These are phyloP conservation scores for Brachirus orientalis DNA, from an alignment of 2,113 vertebrate species.

Conservation along the genomic window DNA sequence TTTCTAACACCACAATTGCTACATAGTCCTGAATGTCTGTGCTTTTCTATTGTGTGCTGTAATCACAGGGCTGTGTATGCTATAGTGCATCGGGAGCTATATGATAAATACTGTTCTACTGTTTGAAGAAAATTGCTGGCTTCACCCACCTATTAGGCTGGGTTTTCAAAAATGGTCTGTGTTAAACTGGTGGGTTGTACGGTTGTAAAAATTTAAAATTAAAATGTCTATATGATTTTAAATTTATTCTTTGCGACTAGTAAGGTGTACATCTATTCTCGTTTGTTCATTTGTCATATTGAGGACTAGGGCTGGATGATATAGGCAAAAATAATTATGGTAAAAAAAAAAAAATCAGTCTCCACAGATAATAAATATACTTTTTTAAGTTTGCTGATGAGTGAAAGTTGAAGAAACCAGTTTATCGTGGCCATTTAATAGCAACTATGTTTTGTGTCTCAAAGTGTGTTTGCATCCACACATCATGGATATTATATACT, in stretches of 20 bases:
- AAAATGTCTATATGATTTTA: background rate
- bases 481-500: too few species aligned
- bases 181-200: background rate
- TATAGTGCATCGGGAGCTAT: slow-evolving; percentile 49
- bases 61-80: slow-evolving; percentile 57
- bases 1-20: slow-evolving; percentile 68
- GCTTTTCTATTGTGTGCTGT: slow-evolving; percentile 66
- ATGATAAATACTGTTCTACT: slow-evolving; percentile 47
- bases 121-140: slow-evolving; percentile 62
- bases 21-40: slow-evolving; percentile 44
- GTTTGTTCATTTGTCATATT: background rate
- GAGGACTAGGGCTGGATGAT: too few species aligned
- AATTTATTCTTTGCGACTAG: background rate
- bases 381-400: too few species aligned
- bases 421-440: too few species aligned
- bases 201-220: background rate
- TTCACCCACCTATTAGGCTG: slow-evolving; percentile 48
- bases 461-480: too few species aligned
- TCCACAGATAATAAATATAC: too few species aligned
- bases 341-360: too few species aligned
- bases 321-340: too few species aligned
- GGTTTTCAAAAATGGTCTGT: slow-evolving; percentile 24
- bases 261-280: background rate
- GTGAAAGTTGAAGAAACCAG: too few species aligned
- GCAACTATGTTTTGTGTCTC: too few species aligned